Percentiles rank a stretch among this genome's conserved stretches.
Conservation (phyloP, 2,888 invertebrate species). For the Phorcus lineatus region DNA sequence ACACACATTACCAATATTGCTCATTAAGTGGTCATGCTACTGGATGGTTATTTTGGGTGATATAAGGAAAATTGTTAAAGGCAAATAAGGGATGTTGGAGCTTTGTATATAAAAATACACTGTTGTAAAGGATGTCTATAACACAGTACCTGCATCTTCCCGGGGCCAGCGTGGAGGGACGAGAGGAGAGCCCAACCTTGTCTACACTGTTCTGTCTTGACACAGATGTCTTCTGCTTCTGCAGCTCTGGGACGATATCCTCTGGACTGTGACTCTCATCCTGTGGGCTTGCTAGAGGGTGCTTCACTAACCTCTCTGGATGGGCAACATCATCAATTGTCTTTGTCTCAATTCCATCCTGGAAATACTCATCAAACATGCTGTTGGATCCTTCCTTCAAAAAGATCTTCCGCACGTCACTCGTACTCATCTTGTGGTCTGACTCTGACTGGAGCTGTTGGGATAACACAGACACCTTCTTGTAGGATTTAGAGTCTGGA, state of each 20-base stretch:
- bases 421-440: conserved; percentile 4
- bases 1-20: too few relatives aligned
- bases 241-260: background rate
- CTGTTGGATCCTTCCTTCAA: conserved; percentile 62
- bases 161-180: conserved; percentile 48
- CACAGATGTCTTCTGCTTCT: conserved; percentile 38
- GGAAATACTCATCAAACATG: conserved; percentile 71
- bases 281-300: conserved; percentile 36
- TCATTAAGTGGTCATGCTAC: too few relatives aligned
- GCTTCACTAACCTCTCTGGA: conserved; percentile 50
- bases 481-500: background rate
- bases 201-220: conserved; percentile 57
- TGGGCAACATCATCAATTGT: conserved; percentile 63
- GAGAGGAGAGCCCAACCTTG: conserved; percentile 30
- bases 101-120: too few relatives aligned
- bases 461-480: conserved; percentile 39
- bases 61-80: too few relatives aligned
- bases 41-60: too few relatives aligned
- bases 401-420: conserved; percentile 51
- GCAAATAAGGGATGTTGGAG: too few relatives aligned
- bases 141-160: conserved; percentile 59
- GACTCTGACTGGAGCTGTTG: conserved; percentile 37
- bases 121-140: too few relatives aligned
- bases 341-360: conserved; percentile 57
- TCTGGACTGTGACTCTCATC: conserved; percentile 26